phyloP scores from a whole-genome alignment of 2,888 invertebrate genomes.

The Celastrina argiolus region DNA sequence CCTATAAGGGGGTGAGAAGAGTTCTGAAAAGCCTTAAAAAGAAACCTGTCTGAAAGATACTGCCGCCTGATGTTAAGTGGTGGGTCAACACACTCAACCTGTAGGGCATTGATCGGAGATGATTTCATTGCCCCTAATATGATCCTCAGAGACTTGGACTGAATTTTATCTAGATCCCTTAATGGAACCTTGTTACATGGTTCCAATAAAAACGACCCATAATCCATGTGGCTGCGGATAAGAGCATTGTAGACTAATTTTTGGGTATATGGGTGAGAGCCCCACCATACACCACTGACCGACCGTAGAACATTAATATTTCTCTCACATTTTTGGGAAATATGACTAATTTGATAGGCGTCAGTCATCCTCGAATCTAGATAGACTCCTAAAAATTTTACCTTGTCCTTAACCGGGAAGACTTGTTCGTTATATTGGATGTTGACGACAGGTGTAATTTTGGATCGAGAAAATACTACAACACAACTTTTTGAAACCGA shows the following conservation, averaged over 20 bases:
- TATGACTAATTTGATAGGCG: neutral
- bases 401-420: neutral
- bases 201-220: slow-evolving; percentile 3
- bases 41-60: too few relatives aligned
- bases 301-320: slow-evolving; percentile 5
- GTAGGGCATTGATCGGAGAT: too few relatives aligned
- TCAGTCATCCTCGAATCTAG: neutral
- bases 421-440: neutral
- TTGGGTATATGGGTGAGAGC: slow-evolving; percentile 10
- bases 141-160: neutral
- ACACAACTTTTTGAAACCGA: neutral
- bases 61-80: too few relatives aligned
- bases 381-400: neutral
- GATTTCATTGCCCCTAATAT: neutral
- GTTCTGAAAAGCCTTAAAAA: too few relatives aligned
- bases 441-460: neutral
- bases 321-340: neutral
- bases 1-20: too few relatives aligned
- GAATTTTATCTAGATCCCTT: neutral
- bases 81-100: too few relatives aligned
- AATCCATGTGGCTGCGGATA: neutral
- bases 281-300: slow-evolving; percentile 6
- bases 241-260: neutral
- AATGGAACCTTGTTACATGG: neutral
- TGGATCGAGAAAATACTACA: neutral